Evolutionary conservation across 2,888 invertebrate species (phyloP), one percentile per base, ranked within the genome.

Genomic region (Tipula helvola): DNA sequence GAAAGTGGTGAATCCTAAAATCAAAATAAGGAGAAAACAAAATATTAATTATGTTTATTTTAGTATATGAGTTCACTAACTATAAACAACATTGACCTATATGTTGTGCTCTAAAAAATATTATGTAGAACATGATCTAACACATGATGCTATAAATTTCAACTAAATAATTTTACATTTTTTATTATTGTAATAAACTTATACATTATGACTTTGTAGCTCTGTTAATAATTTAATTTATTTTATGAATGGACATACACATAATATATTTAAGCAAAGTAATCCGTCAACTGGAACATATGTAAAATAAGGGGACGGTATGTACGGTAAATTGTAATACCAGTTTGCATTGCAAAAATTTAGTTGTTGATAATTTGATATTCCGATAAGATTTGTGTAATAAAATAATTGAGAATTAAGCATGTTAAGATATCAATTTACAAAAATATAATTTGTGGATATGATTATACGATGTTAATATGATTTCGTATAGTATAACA

Each of bases 1-100:
- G 95, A 95, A 86, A 97, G 92, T 0, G 95, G 94, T 13, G 96
- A 94, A 89, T 95, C 95, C 96, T 96, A 92, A 83, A 89, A 88
- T 84, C 87, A 85, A 88, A 36, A 12, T 86, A 41, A 71, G 16
- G 12, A 83, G 13, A 86, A 87, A 86, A 28, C 28, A 36, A 87
- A 39, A 28, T 28, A 28, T 28, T 28, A 28, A 28, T 28, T 28
- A 28, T 28, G 28, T 28, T 28, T 28, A 28, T 28, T 28, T n/a
- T n/a, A n/a, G n/a, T n/a, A n/a, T 28, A 28, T 1, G 28, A 28
- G 28, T 28, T 28, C 28, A 28, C 28, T 28, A 28, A 28, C 28
- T 28, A 28, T 28, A 28, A 28, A 28, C 28, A 28, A 28, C 28
- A 28, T 28, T 28, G 28, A 28, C 28, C 28, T 28, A 84, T 41